Base-by-base conservation (phyloP, 2,888 invertebrate genomes). In the Hyles lineata region DNA sequence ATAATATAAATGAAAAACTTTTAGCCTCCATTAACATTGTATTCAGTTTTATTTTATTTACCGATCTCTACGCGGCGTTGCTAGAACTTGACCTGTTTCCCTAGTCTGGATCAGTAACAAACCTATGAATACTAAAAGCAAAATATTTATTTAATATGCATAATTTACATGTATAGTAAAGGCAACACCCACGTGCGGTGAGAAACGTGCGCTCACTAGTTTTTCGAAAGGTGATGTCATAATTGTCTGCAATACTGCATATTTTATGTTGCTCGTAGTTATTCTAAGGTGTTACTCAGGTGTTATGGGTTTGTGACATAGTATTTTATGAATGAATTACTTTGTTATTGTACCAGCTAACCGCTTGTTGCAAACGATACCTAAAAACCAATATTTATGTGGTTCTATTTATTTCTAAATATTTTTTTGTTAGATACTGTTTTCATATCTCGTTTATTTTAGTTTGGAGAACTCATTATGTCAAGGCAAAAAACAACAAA, bases 191-290 rank as follows among this genome's bases (percentile, higher is more conserved):
- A 77, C 76, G 62, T 72, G 23, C 70, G 67, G 71, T 71, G 74
- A 69, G 70, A 71, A 72, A 76, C 76, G 62, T 43, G 61, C 60
- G 61, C 32, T 62, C 50, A 74, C 73, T 72, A 23, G 72, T 76
- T 72, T 73, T 72, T 71, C 72, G 58, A 74, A 29, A 62, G 50
- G n/a, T 78, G 76, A 76, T 76, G 73, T 76, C 75, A 74, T 75
- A 73, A 73, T 71, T 21, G 74, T 58, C 32, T 62, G 61, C 43
- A 67, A 50, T 17, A 43, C 52, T 17, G 19, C 55, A 55, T 55
- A 55, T 55, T 62, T 61, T 62, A 32, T 62, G 19, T 60, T 71
- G 23, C 35, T 17, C 0, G 25, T 19, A 11, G 29, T 29, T 62
- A 50, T 61, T 25, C 19, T 15, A 29, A 35, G 50, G 5, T 59